Evolutionary conservation across 1,140 invertebrate species (phyloP), one percentile per base, ranked within the genome.

Genomic region (Drosophila nigromelanica): DNA sequence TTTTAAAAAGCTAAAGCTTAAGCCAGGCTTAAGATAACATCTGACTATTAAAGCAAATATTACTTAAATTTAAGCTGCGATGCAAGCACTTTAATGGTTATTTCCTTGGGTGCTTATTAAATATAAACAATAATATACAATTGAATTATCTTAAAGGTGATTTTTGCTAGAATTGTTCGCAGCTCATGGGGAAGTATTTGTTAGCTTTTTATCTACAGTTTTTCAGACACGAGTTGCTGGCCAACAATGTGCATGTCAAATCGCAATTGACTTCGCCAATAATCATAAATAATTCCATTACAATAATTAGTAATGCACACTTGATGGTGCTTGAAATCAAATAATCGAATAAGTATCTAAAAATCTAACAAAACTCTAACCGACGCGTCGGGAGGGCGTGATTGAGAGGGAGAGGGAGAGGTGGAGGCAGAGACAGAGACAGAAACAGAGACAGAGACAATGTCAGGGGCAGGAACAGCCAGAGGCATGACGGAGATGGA

Each of bases 261-360:
- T 69, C 70, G 52, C 68, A 67, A 33, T 50, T 43, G 71, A 62
- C 50, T 56, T 52, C 39, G 42, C 52, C 60, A 76, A 86, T 81
- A 61, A 81, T 87, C 82, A 82, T 86, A 76, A 86, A 87, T 76
- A 87, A 81, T 76, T 78, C 66, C 72, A 86, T 87, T 86, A 78
- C 82, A 87, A 86, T 86, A 78, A 87, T 87, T 82, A 87, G 62
- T 68, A 69, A 87, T 78, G 81, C 74, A 81, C 67, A 73, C 51
- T 50, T 86, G 86, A 81, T 86, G 74, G 66, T 78, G 71, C 35
- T 37, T 43, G 47, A 27, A 52, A 56, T 37, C 58, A 70, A 55
- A 63, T 27, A 48, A 59, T 52, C 40, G 33, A 24, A 24, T 1
- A 42, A 47, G 54, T 73, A 56, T 69, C 63, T 52, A 52, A 63